Base-by-base conservation (phyloP, 2,797 vertebrate genomes). In the Chelonia mydas region DNA sequence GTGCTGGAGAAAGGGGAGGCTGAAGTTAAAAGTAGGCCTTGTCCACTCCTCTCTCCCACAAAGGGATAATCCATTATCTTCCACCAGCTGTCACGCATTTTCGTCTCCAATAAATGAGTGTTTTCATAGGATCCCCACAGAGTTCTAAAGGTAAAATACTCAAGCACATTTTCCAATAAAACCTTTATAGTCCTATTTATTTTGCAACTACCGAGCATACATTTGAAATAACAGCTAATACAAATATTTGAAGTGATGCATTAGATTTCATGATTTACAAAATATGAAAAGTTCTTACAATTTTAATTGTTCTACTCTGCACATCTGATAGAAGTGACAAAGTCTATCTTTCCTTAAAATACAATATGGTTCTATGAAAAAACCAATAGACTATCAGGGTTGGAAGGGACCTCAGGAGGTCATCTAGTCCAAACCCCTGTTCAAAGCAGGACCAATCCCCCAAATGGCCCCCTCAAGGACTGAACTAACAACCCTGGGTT, bases 21-120 rank as follows among this genome's bases (percentile, higher is more conserved):
- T 98, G 97, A 96, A 97, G 90, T 96, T 98, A 98, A 98, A 98
- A 98, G 97, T 97, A 98, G 97, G 96, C 97, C 92, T 96, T 91
- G 95, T 85, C 90, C 95, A 87, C 95, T 95, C 90, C 87, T 95
- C 91, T 85, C 91, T 91, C 95, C 94, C 93, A 77, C 86, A 91
- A 95, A 95, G 96, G 95, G 96, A 98, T 98, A 98, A 98, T 98
- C 98, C 96, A 98, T 98, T 98, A 98, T 98, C 98, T 97, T 95
- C 92, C 94, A 97, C 97, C 98, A 98, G 98, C 98, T 98, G 98
- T 98, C 98, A 98, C 93, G 90, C 83, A 86, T 72, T 96, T 93
- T 85, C 88, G 77, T 93, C 88, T 95, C 90, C 78, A 81, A 51
- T 82, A 88, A 68, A 82, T 88, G 81, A 90, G 47, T 45, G 76